Evolutionary conservation across 2,888 invertebrate species (phyloP), one percentile per base, ranked within the genome.

Genomic region (Sesia apiformis): DNA sequence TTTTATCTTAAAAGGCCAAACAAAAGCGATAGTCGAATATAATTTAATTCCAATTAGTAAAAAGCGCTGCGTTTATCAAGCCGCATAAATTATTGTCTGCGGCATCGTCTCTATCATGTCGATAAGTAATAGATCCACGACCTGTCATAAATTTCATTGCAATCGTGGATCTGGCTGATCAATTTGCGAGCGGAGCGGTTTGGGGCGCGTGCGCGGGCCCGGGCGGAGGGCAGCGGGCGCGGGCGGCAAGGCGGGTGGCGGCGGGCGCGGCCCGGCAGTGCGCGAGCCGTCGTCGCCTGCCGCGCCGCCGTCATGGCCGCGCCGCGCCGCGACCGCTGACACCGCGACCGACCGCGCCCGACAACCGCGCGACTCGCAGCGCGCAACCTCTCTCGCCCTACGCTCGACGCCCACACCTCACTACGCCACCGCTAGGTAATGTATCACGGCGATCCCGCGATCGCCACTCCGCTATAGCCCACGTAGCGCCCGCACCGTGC

Each of bases 121-220:
- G 81, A 83, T 84, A 79, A 23, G 23, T 23, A 23, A 50, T 50
- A 81, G 83, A 84, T 85, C 84, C 79, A 78, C 82, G 81, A 80
- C 70, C 78, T 81, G 81, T 85, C 84, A 84, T 87, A 86, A 85
- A 86, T 86, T 86, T 84, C 76, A 83, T 84, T 81, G 83, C 83
- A 82, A 83, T 84, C 81, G 80, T 71, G 83, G 81, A 81, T 82
- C 81, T 76, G 79, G 79, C 81, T 85, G 87, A 86, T 86, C 86
- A 86, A 86, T 86, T 78, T 69, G 76, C 62, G 68, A 58, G 63
- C 55, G 62, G 66, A 57, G 67, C 57, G 62, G 53, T 7, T 23
- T 49, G 23, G 40, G 40, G 67, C 65, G 65, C 63, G 64, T 60
- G 67, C 66, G 69, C 64, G 70, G 63, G 62, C 65, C 52, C 67